These are phyloP conservation scores for Aselliscus stoliczkanus DNA, from an alignment of 2,797 vertebrate species.

Conservation along the genomic window DNA sequence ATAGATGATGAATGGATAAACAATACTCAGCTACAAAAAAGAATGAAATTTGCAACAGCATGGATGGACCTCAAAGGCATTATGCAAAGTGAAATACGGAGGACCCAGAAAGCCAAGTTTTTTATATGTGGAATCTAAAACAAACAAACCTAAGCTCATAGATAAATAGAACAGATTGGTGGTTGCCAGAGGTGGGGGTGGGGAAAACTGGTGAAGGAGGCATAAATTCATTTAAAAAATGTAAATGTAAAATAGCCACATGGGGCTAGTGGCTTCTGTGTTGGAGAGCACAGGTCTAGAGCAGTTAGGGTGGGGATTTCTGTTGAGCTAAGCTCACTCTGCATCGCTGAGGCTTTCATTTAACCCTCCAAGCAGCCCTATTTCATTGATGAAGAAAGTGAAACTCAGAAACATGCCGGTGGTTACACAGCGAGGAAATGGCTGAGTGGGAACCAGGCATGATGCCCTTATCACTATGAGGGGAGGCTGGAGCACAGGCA, in stretches of 20 bases:
- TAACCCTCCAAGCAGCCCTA: neutral
- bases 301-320: neutral
- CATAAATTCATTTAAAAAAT: neutral
- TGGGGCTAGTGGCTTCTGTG: neutral
- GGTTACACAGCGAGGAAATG: neutral
- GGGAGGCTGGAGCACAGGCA: neutral
- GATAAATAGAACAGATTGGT: neutral
- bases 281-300: neutral
- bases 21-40: neutral
- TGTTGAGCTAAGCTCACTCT: neutral
- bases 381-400: neutral
- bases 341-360: neutral
- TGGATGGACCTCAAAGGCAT: neutral
- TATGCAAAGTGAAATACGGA: neutral
- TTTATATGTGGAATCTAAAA: neutral
- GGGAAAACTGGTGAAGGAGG: neutral
- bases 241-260: neutral
- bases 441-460: neutral
- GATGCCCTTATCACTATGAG: neutral
- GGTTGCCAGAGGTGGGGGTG: neutral
- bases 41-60: neutral
- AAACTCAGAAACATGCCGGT: neutral
- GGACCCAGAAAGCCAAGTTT: neutral
- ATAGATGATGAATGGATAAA: neutral
- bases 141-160: neutral